Evolutionary conservation across 2,888 invertebrate species (phyloP).

Genomic region (Iselma pallidipennis): DNA sequence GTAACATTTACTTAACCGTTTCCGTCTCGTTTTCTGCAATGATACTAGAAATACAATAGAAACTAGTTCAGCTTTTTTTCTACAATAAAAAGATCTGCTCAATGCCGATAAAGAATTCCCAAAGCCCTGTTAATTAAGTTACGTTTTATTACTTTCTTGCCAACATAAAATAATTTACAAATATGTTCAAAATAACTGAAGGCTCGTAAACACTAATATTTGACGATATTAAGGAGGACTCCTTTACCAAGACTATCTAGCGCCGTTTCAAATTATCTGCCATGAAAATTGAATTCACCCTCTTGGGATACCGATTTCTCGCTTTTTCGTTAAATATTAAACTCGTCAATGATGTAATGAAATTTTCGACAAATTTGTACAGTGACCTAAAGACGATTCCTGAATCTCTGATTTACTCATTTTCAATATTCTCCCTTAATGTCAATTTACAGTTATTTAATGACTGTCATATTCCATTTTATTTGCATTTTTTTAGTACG

Average conservation of each 20-base stretch:
- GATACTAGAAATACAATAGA: no score
- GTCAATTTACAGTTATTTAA: conserved; percentile 6
- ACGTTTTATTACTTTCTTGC: no score
- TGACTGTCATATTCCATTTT: background rate
- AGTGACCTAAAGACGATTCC: background rate
- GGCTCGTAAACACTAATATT: conserved; percentile 7
- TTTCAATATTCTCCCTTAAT: background rate
- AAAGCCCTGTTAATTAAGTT: no score
- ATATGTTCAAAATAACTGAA: background rate
- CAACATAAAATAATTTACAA: background rate
- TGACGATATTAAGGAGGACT: conserved; percentile 7
- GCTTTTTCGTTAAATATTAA: conserved; percentile 8
- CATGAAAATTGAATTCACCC: conserved; percentile 15
- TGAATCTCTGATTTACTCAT: background rate
- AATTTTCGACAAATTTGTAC: conserved; percentile 1
- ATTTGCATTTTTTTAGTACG: no score
- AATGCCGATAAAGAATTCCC: no score
- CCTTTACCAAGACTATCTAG: background rate
- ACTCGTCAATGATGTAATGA: conserved; percentile 5
- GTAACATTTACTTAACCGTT: no score
- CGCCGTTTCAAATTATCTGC: conserved; percentile 8
- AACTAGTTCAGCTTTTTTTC: no score
- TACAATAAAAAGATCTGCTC: no score
- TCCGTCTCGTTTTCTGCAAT: no score
- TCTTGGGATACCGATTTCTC: conserved; percentile 5